Conservation (phyloP, 2,797 vertebrate species). For the Argya squamiceps region DNA sequence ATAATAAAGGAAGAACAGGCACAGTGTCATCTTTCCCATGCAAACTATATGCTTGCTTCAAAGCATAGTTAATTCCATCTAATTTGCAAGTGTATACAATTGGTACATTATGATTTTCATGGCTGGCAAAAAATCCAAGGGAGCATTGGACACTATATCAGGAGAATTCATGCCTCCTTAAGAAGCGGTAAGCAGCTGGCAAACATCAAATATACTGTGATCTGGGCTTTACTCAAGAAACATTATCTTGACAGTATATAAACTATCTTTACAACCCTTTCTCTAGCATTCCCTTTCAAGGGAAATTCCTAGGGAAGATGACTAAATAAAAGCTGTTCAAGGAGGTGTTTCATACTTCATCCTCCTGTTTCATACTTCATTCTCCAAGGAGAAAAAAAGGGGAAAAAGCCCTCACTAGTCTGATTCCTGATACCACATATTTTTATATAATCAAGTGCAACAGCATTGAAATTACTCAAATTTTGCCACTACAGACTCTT, state of each 20-base stretch:
- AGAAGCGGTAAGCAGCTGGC: neutral
- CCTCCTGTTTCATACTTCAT: neutral
- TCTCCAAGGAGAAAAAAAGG: neutral
- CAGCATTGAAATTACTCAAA: neutral
- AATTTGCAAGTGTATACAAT: neutral
- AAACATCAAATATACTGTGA: neutral
- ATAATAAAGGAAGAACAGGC: neutral
- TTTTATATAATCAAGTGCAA: neutral
- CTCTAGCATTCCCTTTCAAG: constrained; percentile 22
- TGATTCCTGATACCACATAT: neutral
- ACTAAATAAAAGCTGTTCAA: neutral
- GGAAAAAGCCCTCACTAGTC: neutral
- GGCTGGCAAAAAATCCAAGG: neutral
- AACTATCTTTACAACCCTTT: constrained; percentile 17
- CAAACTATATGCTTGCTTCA: neutral
- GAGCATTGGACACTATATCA: neutral
- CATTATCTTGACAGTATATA: constrained; percentile 15
- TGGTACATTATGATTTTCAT: neutral
- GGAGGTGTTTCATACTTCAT: neutral
- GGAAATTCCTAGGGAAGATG: neutral
- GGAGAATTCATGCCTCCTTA: neutral
- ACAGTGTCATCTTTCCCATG: neutral
- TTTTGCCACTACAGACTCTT: neutral
- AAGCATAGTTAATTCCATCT: neutral
- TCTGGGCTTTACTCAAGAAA: neutral